Evolutionary conservation across 35 echinoderm and acorn worm species (phyloP), one percentile per base, ranked within the genome.

Genomic region (Holothuria glaberrima): DNA sequence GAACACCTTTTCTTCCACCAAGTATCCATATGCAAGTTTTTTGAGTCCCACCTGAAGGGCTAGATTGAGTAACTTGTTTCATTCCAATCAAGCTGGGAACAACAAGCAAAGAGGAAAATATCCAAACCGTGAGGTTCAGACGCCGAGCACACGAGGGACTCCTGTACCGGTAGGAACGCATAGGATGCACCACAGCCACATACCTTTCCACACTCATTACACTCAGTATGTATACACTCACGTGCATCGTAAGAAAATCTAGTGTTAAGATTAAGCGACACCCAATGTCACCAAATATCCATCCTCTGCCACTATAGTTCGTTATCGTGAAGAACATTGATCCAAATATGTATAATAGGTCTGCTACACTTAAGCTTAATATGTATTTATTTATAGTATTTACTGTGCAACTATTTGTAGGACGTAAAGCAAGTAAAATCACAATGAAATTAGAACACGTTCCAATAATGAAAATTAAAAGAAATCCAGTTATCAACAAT

Each of bases 151-250:
- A 86, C 21, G 50, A 28, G 2, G 70, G 62, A 57, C 81, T 86
- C 30, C 91, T 60, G 59, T 86, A 92, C 22, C 83, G 81, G 0
- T 87, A 31, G 20, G 91, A 92, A 35, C 82, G 27, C 70, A 92
- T 92, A 19, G 91, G 91, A 24, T 75, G 83, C 26, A 92, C 91
- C 0, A 92, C 83, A 0, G 91, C 91, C 6, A 92, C 82, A 30
- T 86, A 92, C 0, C 91, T 68, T 59, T 92, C 91, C 28, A 92
- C 82, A 52, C 91, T 92, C 91, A 92, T 92, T 1, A 86, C 72
- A 41, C 68, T 75, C 46, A 92, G 74, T 17, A 86, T 92, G 30
- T 87, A 92, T 7, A 86, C 83, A 63, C 91, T 86, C 0, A 86
- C 91, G 16, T 86, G 68, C 91, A 92, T 92, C 5, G 83, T 75